Conservation (phyloP, 2,797 vertebrate species). For the Sebastes hubbsi region DNA sequence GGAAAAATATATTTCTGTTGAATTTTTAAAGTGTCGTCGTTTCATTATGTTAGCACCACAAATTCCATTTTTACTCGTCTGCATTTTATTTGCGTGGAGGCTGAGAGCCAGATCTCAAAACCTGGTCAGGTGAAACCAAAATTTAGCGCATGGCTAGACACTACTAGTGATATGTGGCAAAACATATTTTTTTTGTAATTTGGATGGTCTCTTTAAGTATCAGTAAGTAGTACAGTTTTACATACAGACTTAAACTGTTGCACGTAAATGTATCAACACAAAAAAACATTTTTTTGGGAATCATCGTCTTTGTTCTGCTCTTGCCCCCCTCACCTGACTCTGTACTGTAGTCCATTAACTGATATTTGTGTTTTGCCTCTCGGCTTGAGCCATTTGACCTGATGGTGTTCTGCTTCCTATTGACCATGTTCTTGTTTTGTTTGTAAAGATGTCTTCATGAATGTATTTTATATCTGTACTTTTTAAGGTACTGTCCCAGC, state of each 20-base stretch:
- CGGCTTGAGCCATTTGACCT: conserved; percentile 48
- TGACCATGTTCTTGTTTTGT: conserved; percentile 42
- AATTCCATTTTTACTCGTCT: not conserved
- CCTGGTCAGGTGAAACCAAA: not conserved
- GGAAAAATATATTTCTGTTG: not conserved
- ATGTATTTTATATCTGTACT: conserved; percentile 80
- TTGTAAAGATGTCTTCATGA: conserved; percentile 73
- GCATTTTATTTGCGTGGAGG: not conserved
- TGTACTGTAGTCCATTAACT: conserved; percentile 36
- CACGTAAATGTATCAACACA: conserved; percentile 10
- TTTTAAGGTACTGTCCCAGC: conserved; percentile 43
- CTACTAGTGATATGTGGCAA: not conserved
- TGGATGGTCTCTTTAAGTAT: not conserved
- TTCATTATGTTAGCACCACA: not conserved
- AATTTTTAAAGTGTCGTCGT: not conserved
- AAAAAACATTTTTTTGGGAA: not conserved
- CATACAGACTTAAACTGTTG: conserved; percentile 10
- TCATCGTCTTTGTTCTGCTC: conserved; percentile 8
- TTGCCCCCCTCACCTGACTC: conserved; percentile 7
- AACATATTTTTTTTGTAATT: not conserved
- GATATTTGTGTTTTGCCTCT: conserved; percentile 37
- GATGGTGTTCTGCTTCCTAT: conserved; percentile 55
- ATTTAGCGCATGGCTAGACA: not conserved
- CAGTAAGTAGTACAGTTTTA: not conserved
- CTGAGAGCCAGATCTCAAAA: not conserved